Percentiles rank a stretch among this genome's conserved stretches.
Evolutionary conservation across 2,797 vertebrate genomes (phyloP).

Genomic region (Lutjanus campechanus): DNA sequence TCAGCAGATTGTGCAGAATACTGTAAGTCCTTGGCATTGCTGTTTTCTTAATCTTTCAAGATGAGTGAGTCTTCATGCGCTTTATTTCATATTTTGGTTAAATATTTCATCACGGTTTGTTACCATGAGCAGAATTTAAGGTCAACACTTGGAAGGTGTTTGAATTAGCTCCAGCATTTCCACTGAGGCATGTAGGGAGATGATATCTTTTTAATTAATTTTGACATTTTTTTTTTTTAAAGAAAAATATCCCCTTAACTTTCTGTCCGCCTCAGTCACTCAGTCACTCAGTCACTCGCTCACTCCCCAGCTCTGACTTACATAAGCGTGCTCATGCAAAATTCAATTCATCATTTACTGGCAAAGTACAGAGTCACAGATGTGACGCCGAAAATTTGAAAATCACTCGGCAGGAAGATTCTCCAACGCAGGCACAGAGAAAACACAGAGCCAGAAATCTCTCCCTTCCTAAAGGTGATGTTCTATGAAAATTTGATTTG

Average conservation of each 20-base stretch:
- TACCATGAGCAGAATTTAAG: constrained; percentile 28
- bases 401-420: constrained; percentile 65
- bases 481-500: constrained; percentile 68
- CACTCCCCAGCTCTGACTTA: constrained; percentile 38
- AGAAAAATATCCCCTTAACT: constrained; percentile 46
- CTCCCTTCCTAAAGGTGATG: constrained; percentile 66
- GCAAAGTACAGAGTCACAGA: constrained; percentile 71
- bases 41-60: constrained; percentile 18
- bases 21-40: constrained; percentile 3
- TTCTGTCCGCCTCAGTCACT: constrained; percentile 23
- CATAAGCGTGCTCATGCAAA: constrained; percentile 60
- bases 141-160: constrained; percentile 59
- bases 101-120: constrained; percentile 32
- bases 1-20: constrained; percentile 30
- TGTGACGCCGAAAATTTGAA: constrained; percentile 64
- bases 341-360: constrained; percentile 69
- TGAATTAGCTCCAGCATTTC: constrained; percentile 54
- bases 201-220: constrained; percentile 76
- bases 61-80: background rate
- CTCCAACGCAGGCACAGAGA: constrained; percentile 37
- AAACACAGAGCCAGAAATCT: constrained; percentile 51
- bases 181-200: constrained; percentile 57
- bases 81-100: constrained; percentile 15
- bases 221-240: constrained; percentile 20
- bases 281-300: constrained; percentile 18